Conservation (phyloP, 2,797 vertebrate genomes). For the Bucorvus abyssinicus region DNA sequence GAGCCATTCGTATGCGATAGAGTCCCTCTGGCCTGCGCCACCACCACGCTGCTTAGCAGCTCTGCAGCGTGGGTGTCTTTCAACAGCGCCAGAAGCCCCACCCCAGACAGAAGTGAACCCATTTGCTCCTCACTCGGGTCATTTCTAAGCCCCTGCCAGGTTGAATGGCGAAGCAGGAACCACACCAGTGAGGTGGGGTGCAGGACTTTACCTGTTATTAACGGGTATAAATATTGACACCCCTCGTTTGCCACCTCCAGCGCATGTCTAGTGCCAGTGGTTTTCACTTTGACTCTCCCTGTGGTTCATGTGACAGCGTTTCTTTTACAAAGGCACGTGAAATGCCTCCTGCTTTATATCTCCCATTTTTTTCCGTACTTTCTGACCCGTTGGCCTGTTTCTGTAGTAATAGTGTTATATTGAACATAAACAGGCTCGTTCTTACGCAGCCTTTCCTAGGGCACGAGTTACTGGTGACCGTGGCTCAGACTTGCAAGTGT, state of each 20-base stretch:
- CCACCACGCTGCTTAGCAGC: fast-evolving
- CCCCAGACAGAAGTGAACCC: background rate
- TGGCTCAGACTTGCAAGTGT: background rate
- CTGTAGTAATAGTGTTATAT: background rate
- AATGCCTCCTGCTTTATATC: background rate
- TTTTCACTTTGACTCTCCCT: background rate
- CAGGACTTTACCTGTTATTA: fast-evolving
- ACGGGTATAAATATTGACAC: fast-evolving
- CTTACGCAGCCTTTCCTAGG: background rate
- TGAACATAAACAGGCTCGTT: background rate
- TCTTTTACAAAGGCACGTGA: background rate
- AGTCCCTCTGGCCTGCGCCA: background rate
- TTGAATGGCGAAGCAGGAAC: background rate
- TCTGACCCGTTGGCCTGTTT: fast-evolving
- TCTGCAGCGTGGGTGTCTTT: background rate
- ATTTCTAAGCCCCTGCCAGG: background rate
- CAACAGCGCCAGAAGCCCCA: background rate
- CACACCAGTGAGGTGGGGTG: background rate
- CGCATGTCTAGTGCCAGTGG: fast-evolving
- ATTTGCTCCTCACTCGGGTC: fast-evolving
- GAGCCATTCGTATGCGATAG: fast-evolving
- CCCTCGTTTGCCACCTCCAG: background rate
- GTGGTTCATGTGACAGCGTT: background rate
- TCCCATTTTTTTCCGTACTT: background rate
- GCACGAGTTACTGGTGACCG: background rate